Percentiles rank a stretch among this genome's conserved stretches.
phyloP scores from a whole-genome alignment of 2,113 vertebrate genomes.

The Aptenodytes forsteri region DNA sequence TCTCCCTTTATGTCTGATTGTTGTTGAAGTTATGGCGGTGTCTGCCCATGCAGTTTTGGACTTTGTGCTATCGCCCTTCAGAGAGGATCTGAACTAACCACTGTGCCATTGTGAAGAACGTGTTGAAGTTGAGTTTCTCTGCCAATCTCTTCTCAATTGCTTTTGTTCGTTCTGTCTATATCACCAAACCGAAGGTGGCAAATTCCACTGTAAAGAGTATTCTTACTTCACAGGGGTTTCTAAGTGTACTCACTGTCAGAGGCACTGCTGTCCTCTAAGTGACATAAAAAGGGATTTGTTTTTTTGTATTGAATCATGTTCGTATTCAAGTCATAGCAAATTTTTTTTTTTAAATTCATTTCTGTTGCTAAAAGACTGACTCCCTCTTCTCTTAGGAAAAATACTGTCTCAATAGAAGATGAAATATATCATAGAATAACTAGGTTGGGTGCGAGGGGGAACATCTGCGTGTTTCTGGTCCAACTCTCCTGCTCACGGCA shows the following conservation, averaged over 20 bases:
- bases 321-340: background rate
- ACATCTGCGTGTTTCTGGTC: background rate
- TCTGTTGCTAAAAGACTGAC: background rate
- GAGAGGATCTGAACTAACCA: slow-evolving; percentile 13
- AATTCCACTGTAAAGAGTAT: background rate
- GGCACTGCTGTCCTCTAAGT: background rate
- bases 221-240: background rate
- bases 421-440: background rate
- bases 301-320: background rate
- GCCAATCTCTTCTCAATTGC: background rate
- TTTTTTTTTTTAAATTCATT: background rate
- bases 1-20: background rate
- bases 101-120: slow-evolving; percentile 5
- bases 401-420: background rate
- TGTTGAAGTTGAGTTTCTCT: background rate
- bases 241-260: background rate
- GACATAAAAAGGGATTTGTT: background rate
- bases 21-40: background rate
- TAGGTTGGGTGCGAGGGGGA: background rate
- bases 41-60: slow-evolving; percentile 14
- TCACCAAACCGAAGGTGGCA: background rate
- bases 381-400: background rate
- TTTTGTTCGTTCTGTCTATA: background rate
- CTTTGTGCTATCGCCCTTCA: background rate
- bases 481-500: background rate